A percentile compares a stretch with the other conserved stretches of the same genome.
Conservation (phyloP, 2,113 vertebrate genomes). For the Grus americana region DNA sequence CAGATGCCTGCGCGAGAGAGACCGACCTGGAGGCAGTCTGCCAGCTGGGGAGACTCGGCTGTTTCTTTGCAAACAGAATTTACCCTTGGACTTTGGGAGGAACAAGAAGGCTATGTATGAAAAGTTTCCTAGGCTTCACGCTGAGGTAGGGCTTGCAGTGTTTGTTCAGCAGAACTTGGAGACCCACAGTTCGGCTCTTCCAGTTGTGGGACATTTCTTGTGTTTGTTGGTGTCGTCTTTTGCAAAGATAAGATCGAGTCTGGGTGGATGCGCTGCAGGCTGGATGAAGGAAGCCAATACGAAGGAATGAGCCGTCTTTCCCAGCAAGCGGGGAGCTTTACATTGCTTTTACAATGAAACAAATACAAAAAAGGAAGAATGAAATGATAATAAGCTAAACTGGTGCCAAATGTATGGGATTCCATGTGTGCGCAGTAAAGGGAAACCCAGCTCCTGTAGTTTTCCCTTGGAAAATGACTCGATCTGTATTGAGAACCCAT, state of each 20-base stretch:
- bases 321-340: not conserved
- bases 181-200: not conserved
- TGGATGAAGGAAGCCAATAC: not conserved
- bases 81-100: not conserved
- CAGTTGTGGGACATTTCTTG: not conserved
- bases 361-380: constrained; percentile 24
- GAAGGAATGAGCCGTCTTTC: not conserved
- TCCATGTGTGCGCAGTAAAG: constrained; percentile 21
- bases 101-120: not conserved
- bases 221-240: not conserved
- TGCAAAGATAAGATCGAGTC: not conserved
- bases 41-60: not conserved
- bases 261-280: not conserved
- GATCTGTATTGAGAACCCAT: not conserved
- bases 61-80: not conserved
- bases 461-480: not conserved
- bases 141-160: not conserved
- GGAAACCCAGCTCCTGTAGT: not conserved
- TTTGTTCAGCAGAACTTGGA: not conserved
- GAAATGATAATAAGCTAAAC: constrained; percentile 43
- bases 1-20: not conserved
- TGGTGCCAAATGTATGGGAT: constrained; percentile 16
- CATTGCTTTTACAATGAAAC: not conserved
- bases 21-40: not conserved
- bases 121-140: not conserved